Evolutionary conservation across 2,797 vertebrate genomes (phyloP), one percentile per base, ranked within the genome.

Genomic region (Loris lydekkerianus): DNA sequence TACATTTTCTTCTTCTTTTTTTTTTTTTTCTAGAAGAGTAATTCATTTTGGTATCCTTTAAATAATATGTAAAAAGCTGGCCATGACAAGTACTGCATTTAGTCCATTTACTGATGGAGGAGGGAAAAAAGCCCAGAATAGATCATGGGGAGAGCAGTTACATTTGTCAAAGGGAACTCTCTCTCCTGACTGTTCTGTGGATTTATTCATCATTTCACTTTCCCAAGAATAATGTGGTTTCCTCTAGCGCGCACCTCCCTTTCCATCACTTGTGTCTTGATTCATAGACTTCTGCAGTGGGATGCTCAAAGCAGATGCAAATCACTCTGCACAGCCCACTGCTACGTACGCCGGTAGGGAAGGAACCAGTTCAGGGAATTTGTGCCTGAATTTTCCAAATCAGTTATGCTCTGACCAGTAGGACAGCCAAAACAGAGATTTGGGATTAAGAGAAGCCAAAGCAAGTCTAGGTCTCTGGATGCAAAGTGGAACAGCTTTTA

Each of bases 11-110:
- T 94, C 87, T 89, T 69, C 81, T 94, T 92, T 53, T 95, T 69
- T 80, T 97, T 95, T 69, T 80, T 97, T 92, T 96, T 84, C 95
- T 89, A 92, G 82, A 94, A 97, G 96, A 97, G 93, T 97, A 96
- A 98, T 97, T 97, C 97, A 96, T 92, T 97, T 94, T 96, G 92
- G 87, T 97, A 85, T 95, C 96, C 95, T 97, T 97, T 98, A 98
- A 97, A 98, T 97, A 97, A 97, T 89, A 97, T 92, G 94, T 93
- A 97, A 97, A 96, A 96, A 96, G 97, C 97, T 94, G 83, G 85
- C 73, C 92, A 53, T 97, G 96, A 97, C 97, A 97, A 94, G 96
- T 67, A 40, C 89, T 94, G 90, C 31, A 49, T 96, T 97, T 89
- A 94, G 93, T 92, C 87, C 82, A 43, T 60, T 89, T 72, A 84